phyloP scores from a whole-genome alignment of 2,888 invertebrate genomes.

The Embidobia sp. region DNA sequence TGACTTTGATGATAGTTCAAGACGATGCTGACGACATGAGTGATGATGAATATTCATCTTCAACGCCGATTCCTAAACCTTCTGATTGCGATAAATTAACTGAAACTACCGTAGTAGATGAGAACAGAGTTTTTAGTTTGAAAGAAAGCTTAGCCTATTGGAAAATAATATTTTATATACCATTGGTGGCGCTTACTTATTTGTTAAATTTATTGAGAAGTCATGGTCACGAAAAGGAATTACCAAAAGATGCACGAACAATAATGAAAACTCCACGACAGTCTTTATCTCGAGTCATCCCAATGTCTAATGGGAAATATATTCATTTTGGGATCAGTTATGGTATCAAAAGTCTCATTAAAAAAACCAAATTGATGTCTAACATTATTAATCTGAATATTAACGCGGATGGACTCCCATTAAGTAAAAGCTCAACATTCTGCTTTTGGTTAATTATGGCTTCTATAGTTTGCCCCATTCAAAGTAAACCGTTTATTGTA shows the following conservation, averaged over 20 bases:
- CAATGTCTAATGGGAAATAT: conserved; percentile 2
- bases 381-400: background rate
- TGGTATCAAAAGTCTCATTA: background rate
- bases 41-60: too few relatives aligned
- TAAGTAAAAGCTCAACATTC: background rate
- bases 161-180: background rate
- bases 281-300: background rate
- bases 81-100: too few relatives aligned
- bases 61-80: too few relatives aligned
- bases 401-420: background rate
- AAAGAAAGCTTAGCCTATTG: background rate
- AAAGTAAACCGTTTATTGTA: background rate
- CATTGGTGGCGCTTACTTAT: background rate
- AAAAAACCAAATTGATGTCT: background rate
- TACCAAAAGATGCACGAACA: conserved; percentile 2
- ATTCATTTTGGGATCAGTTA: background rate
- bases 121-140: too few relatives aligned
- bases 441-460: background rate
- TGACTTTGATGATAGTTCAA: too few relatives aligned
- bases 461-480: background rate
- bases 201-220: background rate
- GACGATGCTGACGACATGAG: too few relatives aligned
- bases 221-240: background rate
- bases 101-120: too few relatives aligned
- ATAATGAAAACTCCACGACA: background rate